Conservation (phyloP, 2,888 invertebrate genomes). For the Crocallis elinguaria region DNA sequence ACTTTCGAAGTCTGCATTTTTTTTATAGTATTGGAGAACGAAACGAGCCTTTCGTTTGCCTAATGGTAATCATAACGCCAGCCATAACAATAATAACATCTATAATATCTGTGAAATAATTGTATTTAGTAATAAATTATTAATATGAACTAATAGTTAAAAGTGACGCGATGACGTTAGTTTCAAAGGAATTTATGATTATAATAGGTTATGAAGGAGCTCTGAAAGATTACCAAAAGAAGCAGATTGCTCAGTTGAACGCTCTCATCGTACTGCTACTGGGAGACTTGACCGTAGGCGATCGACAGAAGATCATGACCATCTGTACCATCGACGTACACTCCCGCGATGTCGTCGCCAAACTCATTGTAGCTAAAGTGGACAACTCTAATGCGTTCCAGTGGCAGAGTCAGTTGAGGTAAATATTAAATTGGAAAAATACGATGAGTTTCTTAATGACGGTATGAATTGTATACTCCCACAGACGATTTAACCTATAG, state of each 20-base stretch:
- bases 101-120: no score
- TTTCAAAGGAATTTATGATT: neutral
- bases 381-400: conserved; percentile 92
- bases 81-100: no score
- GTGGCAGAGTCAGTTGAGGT: conserved; percentile 95
- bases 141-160: no score
- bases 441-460: no score
- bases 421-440: conserved; percentile 3
- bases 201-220: conserved; percentile 92
- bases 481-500: no score
- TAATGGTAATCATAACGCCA: no score
- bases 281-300: conserved; percentile 91
- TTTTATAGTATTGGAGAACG: no score
- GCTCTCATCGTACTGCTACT: conserved; percentile 92
- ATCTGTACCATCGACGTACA: conserved; percentile 98
- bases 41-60: no score
- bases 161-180: neutral
- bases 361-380: conserved; percentile 92
- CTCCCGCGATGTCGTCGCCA: conserved; percentile 96
- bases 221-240: conserved; percentile 95
- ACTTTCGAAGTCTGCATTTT: no score
- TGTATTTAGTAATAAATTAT: no score
- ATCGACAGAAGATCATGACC: conserved; percentile 98
- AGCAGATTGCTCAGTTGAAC: conserved; percentile 93
- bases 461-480: no score